A percentile compares a stretch with the other conserved stretches of the same genome.
Conservation (phyloP, 2,797 vertebrate species). For the Sphaeramia orbicularis region DNA sequence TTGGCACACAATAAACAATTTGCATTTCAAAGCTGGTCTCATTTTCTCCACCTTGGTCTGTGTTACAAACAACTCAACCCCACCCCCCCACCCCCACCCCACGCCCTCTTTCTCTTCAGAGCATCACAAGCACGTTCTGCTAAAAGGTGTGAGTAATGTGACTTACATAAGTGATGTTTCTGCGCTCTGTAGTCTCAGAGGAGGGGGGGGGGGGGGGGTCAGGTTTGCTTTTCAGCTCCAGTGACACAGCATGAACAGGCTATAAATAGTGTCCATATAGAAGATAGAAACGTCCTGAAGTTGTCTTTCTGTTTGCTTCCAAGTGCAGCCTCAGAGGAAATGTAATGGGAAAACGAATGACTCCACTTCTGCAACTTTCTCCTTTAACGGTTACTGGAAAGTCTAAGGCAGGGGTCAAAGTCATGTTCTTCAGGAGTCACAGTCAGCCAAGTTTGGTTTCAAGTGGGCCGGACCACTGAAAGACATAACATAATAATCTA, state of each 20-base stretch:
- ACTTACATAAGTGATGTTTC: slow-evolving; percentile 63
- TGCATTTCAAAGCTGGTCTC: slow-evolving; percentile 74
- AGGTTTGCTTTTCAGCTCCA: slow-evolving; percentile 50
- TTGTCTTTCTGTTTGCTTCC: slow-evolving; percentile 47
- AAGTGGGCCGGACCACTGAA: too few relatives aligned
- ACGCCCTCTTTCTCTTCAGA: neutral
- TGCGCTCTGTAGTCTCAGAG: slow-evolving; percentile 38
- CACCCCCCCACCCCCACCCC: too few relatives aligned
- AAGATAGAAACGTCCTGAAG: slow-evolving; percentile 58
- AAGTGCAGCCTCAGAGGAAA: slow-evolving; percentile 55
- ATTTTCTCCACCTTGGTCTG: slow-evolving; percentile 53
- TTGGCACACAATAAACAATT: slow-evolving; percentile 54
- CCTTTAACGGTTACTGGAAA: slow-evolving; percentile 30
- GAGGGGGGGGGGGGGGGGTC: slow-evolving; percentile 24
- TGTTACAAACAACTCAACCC: slow-evolving; percentile 24
- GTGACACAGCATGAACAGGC: slow-evolving; percentile 44
- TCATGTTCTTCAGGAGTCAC: too few relatives aligned
- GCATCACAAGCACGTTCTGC: slow-evolving; percentile 33
- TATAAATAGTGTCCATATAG: slow-evolving; percentile 77
- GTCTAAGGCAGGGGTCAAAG: neutral
- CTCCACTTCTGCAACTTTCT: slow-evolving; percentile 44
- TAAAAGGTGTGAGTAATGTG: slow-evolving; percentile 65
- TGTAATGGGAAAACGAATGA: slow-evolving; percentile 44
- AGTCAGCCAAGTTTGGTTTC: too few relatives aligned
- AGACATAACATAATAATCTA: too few relatives aligned